Evolutionary conservation across 2,113 vertebrate species (phyloP), one percentile per base, ranked within the genome.

Genomic region (Crotalus tigris): DNA sequence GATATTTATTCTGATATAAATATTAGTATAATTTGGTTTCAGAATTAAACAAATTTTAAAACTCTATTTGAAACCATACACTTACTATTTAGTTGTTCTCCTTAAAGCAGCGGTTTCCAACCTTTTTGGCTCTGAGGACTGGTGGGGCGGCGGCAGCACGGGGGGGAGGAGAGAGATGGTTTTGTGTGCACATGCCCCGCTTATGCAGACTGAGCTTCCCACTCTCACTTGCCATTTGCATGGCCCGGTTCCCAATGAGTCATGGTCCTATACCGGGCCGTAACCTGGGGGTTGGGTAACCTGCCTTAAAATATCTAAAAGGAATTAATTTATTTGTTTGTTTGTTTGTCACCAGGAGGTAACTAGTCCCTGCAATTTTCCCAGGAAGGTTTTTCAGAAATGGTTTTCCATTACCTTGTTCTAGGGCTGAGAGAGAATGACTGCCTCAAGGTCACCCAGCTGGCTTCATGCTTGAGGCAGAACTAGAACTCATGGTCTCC

Each of bases 121-220:
- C 61, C 61, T 64, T 64, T 64, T 11, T 29, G 61, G 26, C 26
- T 64, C 26, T 64, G 61, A 64, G 61, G 61, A 64, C 61, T 29
- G 26, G 10, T 26, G 61, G 61, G 11, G 12, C 11, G 10, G 61
- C 4, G 12, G 11, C 3, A 0, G 11, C 0, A 51, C 1, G 3
- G 29, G 10, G 10, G 8, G 29, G 59, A 64, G 59, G 26, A 64
- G 59, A 64, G 26, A 10, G 59, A 64, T 64, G 10, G 26, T 64
- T 64, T 64, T 64, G 26, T 29, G 59, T 64, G 26, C 3, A 0
- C 9, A 3, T 3, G 1, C 1, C 29, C 26, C 1, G 4, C 26
- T 64, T 64, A 29, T 64, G 61, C 61, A n/a, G n/a, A n/a, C 26
- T 24, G 24, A 26, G 9, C 58, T 61, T 61, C 9, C 10, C 10